phyloP scores from a whole-genome alignment of 92 coral and sea anemone genomes.

The Zoanthus gigantus region DNA sequence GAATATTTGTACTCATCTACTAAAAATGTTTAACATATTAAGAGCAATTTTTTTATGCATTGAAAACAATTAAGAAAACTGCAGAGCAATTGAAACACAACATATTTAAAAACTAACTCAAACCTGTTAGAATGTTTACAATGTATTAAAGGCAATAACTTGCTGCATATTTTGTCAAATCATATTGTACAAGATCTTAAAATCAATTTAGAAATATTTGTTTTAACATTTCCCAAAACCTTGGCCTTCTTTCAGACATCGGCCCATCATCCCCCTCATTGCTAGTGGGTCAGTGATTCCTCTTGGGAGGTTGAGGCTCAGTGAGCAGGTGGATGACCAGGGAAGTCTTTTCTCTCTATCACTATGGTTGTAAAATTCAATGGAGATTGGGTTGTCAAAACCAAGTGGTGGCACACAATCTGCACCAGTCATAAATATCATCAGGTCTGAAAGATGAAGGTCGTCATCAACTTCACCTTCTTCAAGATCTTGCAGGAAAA shows the following conservation, averaged over 20 bases:
- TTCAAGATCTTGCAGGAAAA: conserved; percentile 55
- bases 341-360: conserved; percentile 53
- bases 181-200: conserved; percentile 21
- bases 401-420: conserved; percentile 59
- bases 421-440: conserved; percentile 59
- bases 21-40: not conserved
- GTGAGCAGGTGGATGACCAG: conserved; percentile 61
- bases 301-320: conserved; percentile 53
- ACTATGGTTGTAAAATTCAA: conserved; percentile 49
- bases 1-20: conserved; percentile 7
- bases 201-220: conserved; percentile 1
- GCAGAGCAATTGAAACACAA: conserved; percentile 1
- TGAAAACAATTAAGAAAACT: conserved; percentile 11
- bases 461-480: conserved; percentile 56
- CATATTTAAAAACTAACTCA: conserved; percentile 13
- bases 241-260: conserved; percentile 50
- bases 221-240: conserved; percentile 59
- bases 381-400: conserved; percentile 19
- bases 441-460: conserved; percentile 44
- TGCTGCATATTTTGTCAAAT: not conserved
- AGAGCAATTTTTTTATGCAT: not conserved
- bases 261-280: conserved; percentile 35
- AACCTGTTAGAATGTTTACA: conserved; percentile 13
- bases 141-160: conserved; percentile 11
- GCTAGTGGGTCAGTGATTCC: conserved; percentile 47